Percentiles rank a stretch among this genome's conserved stretches.
Evolutionary conservation across 2,113 vertebrate genomes (phyloP).

Genomic region (Trogon surrucura): DNA sequence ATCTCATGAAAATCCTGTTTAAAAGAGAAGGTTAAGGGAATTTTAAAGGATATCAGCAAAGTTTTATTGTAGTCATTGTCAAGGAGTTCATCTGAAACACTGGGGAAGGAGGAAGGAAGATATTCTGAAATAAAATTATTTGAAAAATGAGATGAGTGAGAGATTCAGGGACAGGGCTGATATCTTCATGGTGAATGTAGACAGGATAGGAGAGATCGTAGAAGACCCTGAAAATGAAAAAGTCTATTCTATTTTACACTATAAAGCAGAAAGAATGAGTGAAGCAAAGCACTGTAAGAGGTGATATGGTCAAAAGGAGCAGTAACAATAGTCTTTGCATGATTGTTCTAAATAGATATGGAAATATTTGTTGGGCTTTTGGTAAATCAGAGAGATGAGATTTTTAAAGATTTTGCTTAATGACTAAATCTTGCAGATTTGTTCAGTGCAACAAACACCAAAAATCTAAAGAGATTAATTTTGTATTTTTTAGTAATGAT

Average conservation of each 20-base stretch:
- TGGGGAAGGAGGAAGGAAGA: not conserved
- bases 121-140: conserved; percentile 1
- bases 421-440: not conserved
- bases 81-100: not conserved
- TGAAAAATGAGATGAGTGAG: conserved; percentile 23
- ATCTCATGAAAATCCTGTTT: not conserved
- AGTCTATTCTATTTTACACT: not conserved
- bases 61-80: not conserved
- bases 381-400: not conserved
- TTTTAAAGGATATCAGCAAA: not conserved
- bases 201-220: not conserved
- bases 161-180: conserved; percentile 13
- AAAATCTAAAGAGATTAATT: not conserved
- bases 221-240: conserved; percentile 33
- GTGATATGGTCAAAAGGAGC: not conserved
- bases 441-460: not conserved
- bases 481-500: not conserved
- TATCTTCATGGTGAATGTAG: not conserved
- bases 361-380: not conserved
- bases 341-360: not conserved
- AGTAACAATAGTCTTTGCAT: not conserved
- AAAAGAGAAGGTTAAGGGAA: not conserved
- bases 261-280: not conserved
- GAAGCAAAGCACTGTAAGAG: not conserved
- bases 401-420: not conserved